These are phyloP conservation scores for Colius striatus DNA, from an alignment of 2,113 vertebrate genomes.

Conservation along the genomic window DNA sequence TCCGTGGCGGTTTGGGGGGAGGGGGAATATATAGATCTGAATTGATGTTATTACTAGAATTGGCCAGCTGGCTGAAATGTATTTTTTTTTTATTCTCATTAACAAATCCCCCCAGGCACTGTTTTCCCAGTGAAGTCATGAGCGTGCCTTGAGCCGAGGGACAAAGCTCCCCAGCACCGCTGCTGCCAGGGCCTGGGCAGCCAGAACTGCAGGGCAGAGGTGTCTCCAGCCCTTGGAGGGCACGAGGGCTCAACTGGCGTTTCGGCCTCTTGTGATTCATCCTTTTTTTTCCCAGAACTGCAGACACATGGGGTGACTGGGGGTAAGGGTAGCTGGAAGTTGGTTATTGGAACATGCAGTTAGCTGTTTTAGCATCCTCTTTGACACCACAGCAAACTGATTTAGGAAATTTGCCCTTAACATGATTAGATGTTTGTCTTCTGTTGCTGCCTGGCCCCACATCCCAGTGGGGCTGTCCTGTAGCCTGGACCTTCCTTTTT, in stretches of 20 bases:
- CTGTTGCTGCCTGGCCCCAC: accelerated
- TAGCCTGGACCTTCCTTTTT: too few species aligned
- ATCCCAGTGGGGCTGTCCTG: accelerated
- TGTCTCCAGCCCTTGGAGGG: not conserved
- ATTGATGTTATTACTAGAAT: not conserved
- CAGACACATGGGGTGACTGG: not conserved
- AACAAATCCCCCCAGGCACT: not conserved
- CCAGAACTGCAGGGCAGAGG: not conserved
- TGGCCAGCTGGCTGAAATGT: not conserved
- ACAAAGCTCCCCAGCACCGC: not conserved
- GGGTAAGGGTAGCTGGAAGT: accelerated
- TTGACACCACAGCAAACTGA: not conserved
- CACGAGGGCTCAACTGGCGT: accelerated
- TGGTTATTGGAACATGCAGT: not conserved
- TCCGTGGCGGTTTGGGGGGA: not conserved
- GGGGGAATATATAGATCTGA: not conserved
- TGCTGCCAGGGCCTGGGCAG: not conserved
- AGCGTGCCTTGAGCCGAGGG: not conserved
- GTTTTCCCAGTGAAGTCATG: conserved; percentile 18
- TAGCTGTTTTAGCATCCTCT: not conserved
- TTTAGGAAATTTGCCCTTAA: not conserved
- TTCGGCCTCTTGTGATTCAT: not conserved
- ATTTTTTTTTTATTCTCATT: not conserved
- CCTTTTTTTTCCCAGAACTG: not conserved
- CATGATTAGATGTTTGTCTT: not conserved